These are phyloP conservation scores for Orthosia incerta DNA, from an alignment of 2,888 invertebrate genomes.

Conservation along the genomic window DNA sequence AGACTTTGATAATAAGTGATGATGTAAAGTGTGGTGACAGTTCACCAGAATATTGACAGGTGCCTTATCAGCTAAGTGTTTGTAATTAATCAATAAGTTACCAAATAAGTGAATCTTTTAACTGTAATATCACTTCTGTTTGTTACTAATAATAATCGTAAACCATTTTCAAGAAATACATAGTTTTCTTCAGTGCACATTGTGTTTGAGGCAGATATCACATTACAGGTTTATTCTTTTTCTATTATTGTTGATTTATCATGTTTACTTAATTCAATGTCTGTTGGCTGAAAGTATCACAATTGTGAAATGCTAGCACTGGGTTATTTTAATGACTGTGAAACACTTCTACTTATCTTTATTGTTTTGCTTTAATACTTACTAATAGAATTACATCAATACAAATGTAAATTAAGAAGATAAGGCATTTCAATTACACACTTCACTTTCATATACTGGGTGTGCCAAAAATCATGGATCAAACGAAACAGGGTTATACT, in stretches of 20 bases:
- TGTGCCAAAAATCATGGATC: too few relatives aligned
- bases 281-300: slow-evolving; percentile 8
- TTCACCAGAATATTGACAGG: slow-evolving; percentile 86
- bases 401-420: slow-evolving; percentile 38
- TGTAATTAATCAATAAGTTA: slow-evolving; percentile 77
- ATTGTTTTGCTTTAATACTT: slow-evolving; percentile 48
- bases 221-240: background rate
- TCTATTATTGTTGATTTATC: slow-evolving; percentile 17
- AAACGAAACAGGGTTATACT: too few relatives aligned
- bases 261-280: slow-evolving; percentile 27
- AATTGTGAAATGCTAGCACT: slow-evolving; percentile 9
- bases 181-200: slow-evolving; percentile 40
- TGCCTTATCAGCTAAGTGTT: slow-evolving; percentile 78
- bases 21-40: slow-evolving; percentile 83
- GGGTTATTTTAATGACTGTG: slow-evolving; percentile 17
- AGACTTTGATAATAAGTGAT: slow-evolving; percentile 79
- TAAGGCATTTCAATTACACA: slow-evolving; percentile 40
- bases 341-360: slow-evolving; percentile 30
- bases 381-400: slow-evolving; percentile 47
- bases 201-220: slow-evolving; percentile 29
- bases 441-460: background rate
- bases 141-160: slow-evolving; percentile 61
- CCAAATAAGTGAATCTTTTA: slow-evolving; percentile 68
- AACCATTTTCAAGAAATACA: slow-evolving; percentile 42
- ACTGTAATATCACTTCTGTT: slow-evolving; percentile 51